Percentiles rank a stretch among this genome's conserved stretches.
phyloP scores from a whole-genome alignment of 2,888 invertebrate species.

The Drosophila longiperda region DNA sequence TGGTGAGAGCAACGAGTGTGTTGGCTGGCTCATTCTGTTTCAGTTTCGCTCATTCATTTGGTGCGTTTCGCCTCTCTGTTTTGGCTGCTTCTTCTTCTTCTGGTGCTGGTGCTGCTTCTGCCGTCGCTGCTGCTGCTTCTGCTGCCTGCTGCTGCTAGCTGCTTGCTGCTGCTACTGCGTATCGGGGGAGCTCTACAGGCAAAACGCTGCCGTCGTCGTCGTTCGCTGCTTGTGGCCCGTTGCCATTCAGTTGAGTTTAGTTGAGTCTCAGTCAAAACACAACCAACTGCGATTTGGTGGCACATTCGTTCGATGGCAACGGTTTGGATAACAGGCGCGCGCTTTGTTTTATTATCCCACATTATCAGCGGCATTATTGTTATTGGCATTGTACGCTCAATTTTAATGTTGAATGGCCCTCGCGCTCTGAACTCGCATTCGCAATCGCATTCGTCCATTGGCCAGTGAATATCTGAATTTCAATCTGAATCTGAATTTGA shows the following conservation, averaged over 20 bases:
- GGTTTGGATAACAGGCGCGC: conserved; percentile 85
- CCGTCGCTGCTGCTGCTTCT: conserved; percentile 22
- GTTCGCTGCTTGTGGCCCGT: conserved; percentile 60
- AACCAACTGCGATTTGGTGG: conserved; percentile 85
- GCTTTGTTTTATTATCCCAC: conserved; percentile 85
- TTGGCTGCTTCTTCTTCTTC: conserved; percentile 64
- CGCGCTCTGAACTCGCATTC: conserved; percentile 44
- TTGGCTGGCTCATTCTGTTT: conserved; percentile 55
- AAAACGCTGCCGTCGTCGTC: conserved; percentile 43
- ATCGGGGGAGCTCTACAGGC: conserved; percentile 64
- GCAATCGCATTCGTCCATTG: conserved; percentile 25
- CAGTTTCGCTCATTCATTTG: conserved; percentile 65
- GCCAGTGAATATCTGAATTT: conserved; percentile 43
- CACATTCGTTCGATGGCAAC: conserved; percentile 86
- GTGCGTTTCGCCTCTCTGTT: conserved; percentile 64
- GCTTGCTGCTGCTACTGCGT: conserved; percentile 29
- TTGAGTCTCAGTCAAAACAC: conserved; percentile 84
- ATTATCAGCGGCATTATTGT: conserved; percentile 84
- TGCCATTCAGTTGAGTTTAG: conserved; percentile 68
- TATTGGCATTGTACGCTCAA: conserved; percentile 75
- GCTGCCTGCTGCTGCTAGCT: conserved; percentile 22
- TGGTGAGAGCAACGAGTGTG: conserved; percentile 26
- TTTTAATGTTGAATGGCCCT: conserved; percentile 60
- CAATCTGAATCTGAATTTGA: conserved; percentile 22
- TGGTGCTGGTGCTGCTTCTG: conserved; percentile 5